Evolutionary conservation across 2,113 vertebrate genomes (phyloP), one percentile per base, ranked within the genome.

Genomic region (Brachyhypopomus gauderio): DNA sequence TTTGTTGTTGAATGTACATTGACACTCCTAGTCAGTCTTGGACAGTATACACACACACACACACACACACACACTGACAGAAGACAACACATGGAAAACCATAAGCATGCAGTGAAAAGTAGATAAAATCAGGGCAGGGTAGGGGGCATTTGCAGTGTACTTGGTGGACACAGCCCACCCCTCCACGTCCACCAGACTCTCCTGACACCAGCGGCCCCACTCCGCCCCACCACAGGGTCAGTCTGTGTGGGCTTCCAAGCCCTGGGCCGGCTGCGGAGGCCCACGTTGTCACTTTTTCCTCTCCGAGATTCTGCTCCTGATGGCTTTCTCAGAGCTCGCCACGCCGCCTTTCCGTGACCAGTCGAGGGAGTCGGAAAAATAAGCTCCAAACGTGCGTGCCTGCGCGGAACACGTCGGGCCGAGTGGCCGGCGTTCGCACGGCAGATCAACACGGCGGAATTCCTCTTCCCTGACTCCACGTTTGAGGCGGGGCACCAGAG

Each of bases 291-390:
- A 73, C 20, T 74, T 59, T 76, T 69, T n/a, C 12, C 23, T 75
- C 55, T 25, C 19, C 9, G 55, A 71, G 55, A 36, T 75, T 36
- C 64, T 36, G 23, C 45, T 63, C 41, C 78, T 84, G 82, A 84
- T 84, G 82, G 72, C 20, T 84, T 84, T 84, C 77, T 84, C 77
- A 84, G 82, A 75, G 73, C 63, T 69, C 17, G 70, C 63, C 72
- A 3, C 63, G 58, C 63, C 36, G 8, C 80, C 41, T 75, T 52
- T 81, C 63, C 64, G 73, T 81, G 80, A 81, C 63, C 64, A 14
- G 72, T 36, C 6, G 34, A 60, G 22, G 20, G 63, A 59, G 63
- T 60, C 22, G 20, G 58, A 22, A 41, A 79, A 81, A 81, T 75
- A 38, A 81, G 38, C 60, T 59, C 72, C 52, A 16, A 81, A 45